These are phyloP conservation scores for Podabrus alpinus DNA, from an alignment of 2,888 invertebrate genomes.

Conservation along the genomic window DNA sequence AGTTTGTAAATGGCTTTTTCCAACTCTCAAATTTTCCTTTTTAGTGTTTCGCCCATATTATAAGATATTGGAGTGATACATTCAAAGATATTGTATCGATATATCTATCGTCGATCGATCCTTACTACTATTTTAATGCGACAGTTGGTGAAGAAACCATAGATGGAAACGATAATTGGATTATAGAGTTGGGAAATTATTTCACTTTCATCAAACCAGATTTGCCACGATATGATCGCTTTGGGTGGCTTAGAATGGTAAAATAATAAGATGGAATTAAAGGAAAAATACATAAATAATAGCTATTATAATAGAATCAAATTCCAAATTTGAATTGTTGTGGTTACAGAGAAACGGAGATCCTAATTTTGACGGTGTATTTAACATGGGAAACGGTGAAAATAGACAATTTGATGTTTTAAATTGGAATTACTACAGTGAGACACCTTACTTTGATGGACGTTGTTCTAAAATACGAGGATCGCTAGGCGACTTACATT, in stretches of 20 bases:
- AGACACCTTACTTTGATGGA: constrained; percentile 58
- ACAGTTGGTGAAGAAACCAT: constrained; percentile 73
- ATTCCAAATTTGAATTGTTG: too few species aligned
- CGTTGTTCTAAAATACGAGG: constrained; percentile 68
- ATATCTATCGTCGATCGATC: constrained; percentile 60
- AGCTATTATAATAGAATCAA: too few species aligned
- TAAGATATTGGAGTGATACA: constrained; percentile 62
- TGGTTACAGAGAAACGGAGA: constrained; percentile 73
- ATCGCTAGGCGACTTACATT: constrained; percentile 80
- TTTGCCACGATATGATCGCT: constrained; percentile 69
- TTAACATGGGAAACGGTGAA: constrained; percentile 76
- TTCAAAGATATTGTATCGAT: constrained; percentile 64
- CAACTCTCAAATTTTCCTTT: constrained; percentile 29
- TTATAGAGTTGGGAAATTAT: constrained; percentile 68
- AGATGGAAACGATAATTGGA: constrained; percentile 76
- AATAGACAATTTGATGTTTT: constrained; percentile 71
- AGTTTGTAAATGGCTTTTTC: too few species aligned
- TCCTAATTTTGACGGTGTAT: constrained; percentile 70
- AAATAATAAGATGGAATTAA: too few species aligned
- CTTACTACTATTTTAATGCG: constrained; percentile 64
- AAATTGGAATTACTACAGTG: too few species aligned
- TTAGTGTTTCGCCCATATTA: constrained; percentile 64
- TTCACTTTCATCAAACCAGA: constrained; percentile 58
- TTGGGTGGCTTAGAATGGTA: constrained; percentile 84
- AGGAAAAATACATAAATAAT: too few species aligned